Percentiles rank a stretch among this genome's conserved stretches.
phyloP scores from a whole-genome alignment of 1,140 invertebrate species.

The Dendroctonus ponderosae region DNA sequence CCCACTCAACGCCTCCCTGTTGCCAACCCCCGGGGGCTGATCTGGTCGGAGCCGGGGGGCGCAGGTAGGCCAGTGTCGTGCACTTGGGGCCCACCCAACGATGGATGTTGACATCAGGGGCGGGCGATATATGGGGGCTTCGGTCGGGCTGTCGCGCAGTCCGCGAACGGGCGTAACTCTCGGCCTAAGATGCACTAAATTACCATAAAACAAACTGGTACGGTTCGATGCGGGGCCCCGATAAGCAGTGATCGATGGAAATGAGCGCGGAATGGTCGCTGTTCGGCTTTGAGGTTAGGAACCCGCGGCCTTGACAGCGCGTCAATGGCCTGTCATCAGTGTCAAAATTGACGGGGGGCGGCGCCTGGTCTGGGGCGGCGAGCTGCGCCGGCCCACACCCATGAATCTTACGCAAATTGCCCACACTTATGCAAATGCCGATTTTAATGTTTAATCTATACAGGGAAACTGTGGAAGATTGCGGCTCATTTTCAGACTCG shows the following conservation, averaged over 20 bases:
- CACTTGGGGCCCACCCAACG: not conserved
- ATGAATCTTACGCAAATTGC: no score
- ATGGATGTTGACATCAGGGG: constrained; percentile 31
- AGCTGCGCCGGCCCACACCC: no score
- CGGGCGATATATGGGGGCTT: constrained; percentile 33
- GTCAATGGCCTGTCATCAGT: no score
- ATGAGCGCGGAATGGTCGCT: constrained; percentile 3
- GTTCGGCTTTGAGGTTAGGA: not conserved
- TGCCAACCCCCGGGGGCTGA: no score
- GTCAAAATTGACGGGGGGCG: no score
- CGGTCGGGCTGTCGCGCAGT: constrained; percentile 28
- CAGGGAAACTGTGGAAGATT: no score
- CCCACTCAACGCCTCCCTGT: no score
- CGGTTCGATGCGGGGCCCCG: constrained; percentile 22
- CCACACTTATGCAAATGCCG: no score
- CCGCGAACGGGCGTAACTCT: constrained; percentile 34
- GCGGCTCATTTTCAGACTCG: no score
- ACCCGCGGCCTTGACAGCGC: no score
- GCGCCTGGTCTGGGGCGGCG: no score
- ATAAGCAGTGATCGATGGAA: constrained; percentile 31
- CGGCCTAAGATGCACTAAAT: constrained; percentile 36
- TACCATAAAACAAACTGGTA: constrained; percentile 37
- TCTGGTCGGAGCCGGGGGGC: not conserved
- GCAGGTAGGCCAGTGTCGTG: not conserved
- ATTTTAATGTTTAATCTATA: no score